Percentiles rank a stretch among this genome's conserved stretches.
Evolutionary conservation across 1,140 invertebrate species (phyloP).

Genomic region (Mylabris phalerata): DNA sequence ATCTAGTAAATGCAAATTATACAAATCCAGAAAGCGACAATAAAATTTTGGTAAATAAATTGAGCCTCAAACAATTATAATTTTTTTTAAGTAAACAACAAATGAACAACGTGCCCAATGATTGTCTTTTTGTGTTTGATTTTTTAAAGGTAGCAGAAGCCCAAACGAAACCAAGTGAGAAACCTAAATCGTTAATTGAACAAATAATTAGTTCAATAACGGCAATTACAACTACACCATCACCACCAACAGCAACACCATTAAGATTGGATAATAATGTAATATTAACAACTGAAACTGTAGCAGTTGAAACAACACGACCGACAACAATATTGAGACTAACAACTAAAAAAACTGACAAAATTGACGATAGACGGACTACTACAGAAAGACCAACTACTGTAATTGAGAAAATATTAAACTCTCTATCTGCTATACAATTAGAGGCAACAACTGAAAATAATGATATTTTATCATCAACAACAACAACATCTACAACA

Average conservation of each 20-base stretch:
- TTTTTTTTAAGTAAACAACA: background rate
- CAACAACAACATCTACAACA: constrained; percentile 1
- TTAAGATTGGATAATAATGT: background rate
- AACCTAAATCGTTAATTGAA: constrained; percentile 37
- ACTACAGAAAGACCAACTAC: constrained; percentile 42
- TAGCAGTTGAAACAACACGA: constrained; percentile 5
- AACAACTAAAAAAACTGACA: constrained; percentile 30
- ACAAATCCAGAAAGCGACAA: constrained; percentile 16
- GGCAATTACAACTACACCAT: constrained; percentile 34
- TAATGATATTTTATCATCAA: constrained; percentile 11
- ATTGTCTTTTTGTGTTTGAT: constrained; percentile 4
- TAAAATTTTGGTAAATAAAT: constrained; percentile 25
- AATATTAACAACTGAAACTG: too few species aligned
- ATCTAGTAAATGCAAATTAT: constrained; percentile 35
- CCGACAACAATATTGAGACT: constrained; percentile 37
- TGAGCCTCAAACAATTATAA: constrained; percentile 5
- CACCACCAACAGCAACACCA: constrained; percentile 17
- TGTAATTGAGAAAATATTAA: constrained; percentile 40
- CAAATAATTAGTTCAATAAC: constrained; percentile 41
- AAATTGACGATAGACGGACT: constrained; percentile 19
- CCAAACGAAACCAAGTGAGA: constrained; percentile 27
- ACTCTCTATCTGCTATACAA: constrained; percentile 38
- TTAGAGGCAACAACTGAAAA: constrained; percentile 23
- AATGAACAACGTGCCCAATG: constrained; percentile 1
- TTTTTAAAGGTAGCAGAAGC: constrained; percentile 27